Evolutionary conservation across 2,113 vertebrate species (phyloP).

Genomic region (Phycodurus eques): DNA sequence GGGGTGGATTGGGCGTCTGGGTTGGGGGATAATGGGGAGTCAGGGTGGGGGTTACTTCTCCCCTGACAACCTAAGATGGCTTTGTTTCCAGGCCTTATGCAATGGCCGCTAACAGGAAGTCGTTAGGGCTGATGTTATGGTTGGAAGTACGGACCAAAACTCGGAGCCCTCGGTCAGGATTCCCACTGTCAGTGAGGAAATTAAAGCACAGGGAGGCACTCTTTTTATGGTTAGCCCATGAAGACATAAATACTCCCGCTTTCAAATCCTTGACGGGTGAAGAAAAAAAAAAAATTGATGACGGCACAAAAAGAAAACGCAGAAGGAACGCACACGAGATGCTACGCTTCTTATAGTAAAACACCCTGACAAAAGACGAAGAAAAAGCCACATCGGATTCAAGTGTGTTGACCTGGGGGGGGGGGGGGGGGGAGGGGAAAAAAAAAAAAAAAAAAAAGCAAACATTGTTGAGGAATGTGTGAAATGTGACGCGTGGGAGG

Average conservation of each 20-base stretch:
- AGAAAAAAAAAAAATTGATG: slow-evolving; percentile 43
- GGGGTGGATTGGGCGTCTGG: not conserved
- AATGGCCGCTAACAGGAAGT: slow-evolving; percentile 69
- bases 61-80: slow-evolving; percentile 39
- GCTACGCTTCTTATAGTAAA: not conserved
- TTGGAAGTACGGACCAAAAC: slow-evolving; percentile 48
- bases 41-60: slow-evolving; percentile 8
- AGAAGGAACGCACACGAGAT: slow-evolving; percentile 17
- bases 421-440: no score
- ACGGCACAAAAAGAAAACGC: slow-evolving; percentile 55
- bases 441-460: slow-evolving; percentile 46
- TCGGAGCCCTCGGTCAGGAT: slow-evolving; percentile 53
- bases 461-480: slow-evolving; percentile 66
- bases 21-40: not conserved
- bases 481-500: slow-evolving; percentile 69
- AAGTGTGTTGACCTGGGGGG: slow-evolving; percentile 44
- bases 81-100: slow-evolving; percentile 55
- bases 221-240: slow-evolving; percentile 58
- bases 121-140: slow-evolving; percentile 55
- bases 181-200: slow-evolving; percentile 69
- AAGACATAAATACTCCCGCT: slow-evolving; percentile 54
- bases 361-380: slow-evolving; percentile 10
- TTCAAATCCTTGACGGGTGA: not conserved
- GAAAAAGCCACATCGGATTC: slow-evolving; percentile 27
- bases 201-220: slow-evolving; percentile 60